Conservation (phyloP, 2,113 vertebrate genomes). For the Eptesicus fuscus region DNA sequence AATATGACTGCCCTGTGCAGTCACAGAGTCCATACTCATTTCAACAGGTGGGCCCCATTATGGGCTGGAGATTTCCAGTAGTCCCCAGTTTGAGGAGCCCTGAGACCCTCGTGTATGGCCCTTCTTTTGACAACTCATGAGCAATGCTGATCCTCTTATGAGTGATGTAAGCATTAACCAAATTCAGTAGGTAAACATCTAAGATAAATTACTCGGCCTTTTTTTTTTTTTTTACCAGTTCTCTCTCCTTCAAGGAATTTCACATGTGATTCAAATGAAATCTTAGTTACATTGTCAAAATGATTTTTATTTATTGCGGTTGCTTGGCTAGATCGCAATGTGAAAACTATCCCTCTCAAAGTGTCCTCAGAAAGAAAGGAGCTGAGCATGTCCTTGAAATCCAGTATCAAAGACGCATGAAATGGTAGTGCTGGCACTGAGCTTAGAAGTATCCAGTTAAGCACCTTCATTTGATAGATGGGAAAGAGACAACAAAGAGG, state of each 20-base stretch:
- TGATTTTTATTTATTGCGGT: background rate
- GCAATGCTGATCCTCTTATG: background rate
- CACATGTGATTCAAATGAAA: background rate
- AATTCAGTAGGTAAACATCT: background rate
- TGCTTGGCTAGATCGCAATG: background rate
- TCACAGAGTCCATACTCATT: background rate
- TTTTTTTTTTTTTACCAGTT: background rate
- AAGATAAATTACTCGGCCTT: background rate
- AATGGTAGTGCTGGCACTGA: background rate
- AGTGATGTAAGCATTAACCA: background rate
- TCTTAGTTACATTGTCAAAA: background rate
- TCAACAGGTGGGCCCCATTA: background rate
- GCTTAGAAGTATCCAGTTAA: background rate
- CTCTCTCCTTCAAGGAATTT: background rate
- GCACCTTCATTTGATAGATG: background rate
- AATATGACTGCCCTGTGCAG: background rate
- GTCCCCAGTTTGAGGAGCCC: background rate
- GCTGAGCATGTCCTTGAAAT: background rate
- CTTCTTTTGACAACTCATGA: background rate
- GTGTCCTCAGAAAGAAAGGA: background rate
- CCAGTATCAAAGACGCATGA: background rate
- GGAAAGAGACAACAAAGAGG: background rate
- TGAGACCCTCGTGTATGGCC: background rate
- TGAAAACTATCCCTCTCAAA: background rate
- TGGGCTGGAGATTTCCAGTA: background rate